Evolutionary conservation across 2,113 vertebrate genomes (phyloP).

Genomic region (Phylloscopus trochiloides): DNA sequence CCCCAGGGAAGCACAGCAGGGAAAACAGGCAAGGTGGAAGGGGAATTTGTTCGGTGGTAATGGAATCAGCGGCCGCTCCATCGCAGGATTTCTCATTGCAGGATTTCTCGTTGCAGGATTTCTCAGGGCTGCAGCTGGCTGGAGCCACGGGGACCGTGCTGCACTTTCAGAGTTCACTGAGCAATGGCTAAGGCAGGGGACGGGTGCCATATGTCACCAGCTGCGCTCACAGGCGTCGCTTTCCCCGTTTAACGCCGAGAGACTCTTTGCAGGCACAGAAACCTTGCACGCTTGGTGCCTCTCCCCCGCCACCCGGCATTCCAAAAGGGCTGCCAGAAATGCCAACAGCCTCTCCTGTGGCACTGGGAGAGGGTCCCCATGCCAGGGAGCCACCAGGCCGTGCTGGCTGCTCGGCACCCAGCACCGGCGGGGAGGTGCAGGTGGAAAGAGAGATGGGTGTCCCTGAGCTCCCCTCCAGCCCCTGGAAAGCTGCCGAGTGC

Average conservation of each 20-base stretch:
- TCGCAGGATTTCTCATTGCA: background rate
- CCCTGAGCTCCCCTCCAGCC: background rate
- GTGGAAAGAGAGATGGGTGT: background rate
- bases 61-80: background rate
- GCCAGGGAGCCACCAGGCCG: background rate
- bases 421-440: rapidly evolving
- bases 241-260: background rate
- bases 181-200: conserved; percentile 65
- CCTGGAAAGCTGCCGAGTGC: background rate
- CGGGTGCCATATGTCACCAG: conserved; percentile 66
- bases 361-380: background rate
- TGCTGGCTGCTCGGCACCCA: background rate
- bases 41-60: background rate
- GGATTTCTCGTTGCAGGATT: background rate
- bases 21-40: background rate
- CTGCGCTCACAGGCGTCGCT: conserved; percentile 10
- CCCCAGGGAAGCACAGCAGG: background rate
- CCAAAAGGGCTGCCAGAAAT: background rate
- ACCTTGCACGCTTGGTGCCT: background rate
- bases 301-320: background rate
- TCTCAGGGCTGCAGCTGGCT: conserved; percentile 55
- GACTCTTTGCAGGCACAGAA: background rate
- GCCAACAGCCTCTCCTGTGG: background rate
- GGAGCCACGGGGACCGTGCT: conserved; percentile 31
- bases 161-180: conserved; percentile 65